A percentile compares a stretch with the other conserved stretches of the same genome.
Conservation (phyloP, 1,140 invertebrate genomes). For the Macrocentrus cingulum region DNA sequence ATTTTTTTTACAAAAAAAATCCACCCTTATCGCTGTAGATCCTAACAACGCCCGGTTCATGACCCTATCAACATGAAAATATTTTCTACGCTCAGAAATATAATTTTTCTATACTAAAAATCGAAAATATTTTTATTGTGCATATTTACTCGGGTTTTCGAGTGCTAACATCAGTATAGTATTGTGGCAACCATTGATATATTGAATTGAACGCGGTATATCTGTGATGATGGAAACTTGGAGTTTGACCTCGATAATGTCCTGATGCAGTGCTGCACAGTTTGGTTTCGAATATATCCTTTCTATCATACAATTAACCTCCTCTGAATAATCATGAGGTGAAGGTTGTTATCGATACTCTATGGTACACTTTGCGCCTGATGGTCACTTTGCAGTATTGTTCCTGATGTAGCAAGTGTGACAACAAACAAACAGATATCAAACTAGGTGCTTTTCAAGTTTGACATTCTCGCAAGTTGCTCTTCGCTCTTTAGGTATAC, state of each 20-base stretch:
- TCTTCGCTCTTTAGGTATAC: no score
- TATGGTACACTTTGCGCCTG: slow-evolving; percentile 16
- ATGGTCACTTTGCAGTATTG: slow-evolving; percentile 21
- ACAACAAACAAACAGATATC: slow-evolving; percentile 27
- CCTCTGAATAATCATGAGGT: background rate
- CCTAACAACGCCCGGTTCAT: no score
- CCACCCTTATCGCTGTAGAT: background rate
- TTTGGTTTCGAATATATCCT: slow-evolving; percentile 15
- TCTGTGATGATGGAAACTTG: no score
- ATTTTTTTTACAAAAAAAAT: background rate
- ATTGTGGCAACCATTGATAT: no score
- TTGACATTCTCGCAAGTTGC: slow-evolving; percentile 4
- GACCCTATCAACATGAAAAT: no score
- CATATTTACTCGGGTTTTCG: no score
- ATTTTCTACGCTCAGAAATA: no score
- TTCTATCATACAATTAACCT: background rate
- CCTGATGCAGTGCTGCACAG: no score
- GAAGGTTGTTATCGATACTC: slow-evolving; percentile 23
- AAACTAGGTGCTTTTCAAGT: slow-evolving; percentile 1
- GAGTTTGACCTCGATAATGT: slow-evolving; percentile 12
- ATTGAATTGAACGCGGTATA: no score
- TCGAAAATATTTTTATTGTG: no score
- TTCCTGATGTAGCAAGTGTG: slow-evolving; percentile 16
- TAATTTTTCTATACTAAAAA: no score
- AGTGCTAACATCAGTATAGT: no score